phyloP scores from a whole-genome alignment of 2,113 vertebrate genomes.

The Promerops cafer region DNA sequence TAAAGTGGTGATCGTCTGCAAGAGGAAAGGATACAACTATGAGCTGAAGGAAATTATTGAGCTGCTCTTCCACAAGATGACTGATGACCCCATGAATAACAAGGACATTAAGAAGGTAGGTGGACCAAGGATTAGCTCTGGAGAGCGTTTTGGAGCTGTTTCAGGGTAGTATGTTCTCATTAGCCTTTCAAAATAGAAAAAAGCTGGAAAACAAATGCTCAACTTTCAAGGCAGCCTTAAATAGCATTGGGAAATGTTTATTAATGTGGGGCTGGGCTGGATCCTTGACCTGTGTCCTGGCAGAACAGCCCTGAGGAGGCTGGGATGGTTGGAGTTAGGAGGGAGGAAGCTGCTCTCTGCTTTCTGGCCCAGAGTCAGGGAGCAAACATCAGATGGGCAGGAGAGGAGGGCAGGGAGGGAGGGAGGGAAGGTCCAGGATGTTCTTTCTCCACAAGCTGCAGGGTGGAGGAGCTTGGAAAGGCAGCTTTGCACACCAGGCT shows the following conservation, averaged over 20 bases:
- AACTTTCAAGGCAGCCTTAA: neutral
- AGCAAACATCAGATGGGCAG: neutral
- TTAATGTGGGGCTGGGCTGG: neutral
- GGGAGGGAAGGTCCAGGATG: neutral
- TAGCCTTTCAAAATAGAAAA: slow-evolving; percentile 14
- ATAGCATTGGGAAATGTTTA: neutral
- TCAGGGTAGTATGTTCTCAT: neutral
- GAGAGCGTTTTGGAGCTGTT: neutral
- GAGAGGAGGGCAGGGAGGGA: neutral
- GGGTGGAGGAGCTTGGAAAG: neutral
- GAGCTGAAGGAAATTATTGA: slow-evolving; percentile 97
- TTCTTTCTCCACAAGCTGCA: fast-evolving
- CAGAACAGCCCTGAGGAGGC: neutral
- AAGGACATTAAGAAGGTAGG: slow-evolving; percentile 94
- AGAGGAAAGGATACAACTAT: slow-evolving; percentile 91
- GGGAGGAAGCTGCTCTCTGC: slow-evolving; percentile 7
- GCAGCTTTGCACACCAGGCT: neutral
- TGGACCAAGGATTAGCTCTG: neutral
- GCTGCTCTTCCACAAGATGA: slow-evolving; percentile 92
- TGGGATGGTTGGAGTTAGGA: neutral
- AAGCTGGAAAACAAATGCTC: neutral
- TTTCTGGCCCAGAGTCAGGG: neutral
- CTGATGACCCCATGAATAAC: slow-evolving; percentile 93
- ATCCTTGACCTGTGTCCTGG: neutral
- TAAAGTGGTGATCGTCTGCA: slow-evolving; percentile 98